Evolutionary conservation across 2,888 invertebrate genomes (phyloP), one percentile per base, ranked within the genome.

Genomic region (Pristionchus japonicus): DNA sequence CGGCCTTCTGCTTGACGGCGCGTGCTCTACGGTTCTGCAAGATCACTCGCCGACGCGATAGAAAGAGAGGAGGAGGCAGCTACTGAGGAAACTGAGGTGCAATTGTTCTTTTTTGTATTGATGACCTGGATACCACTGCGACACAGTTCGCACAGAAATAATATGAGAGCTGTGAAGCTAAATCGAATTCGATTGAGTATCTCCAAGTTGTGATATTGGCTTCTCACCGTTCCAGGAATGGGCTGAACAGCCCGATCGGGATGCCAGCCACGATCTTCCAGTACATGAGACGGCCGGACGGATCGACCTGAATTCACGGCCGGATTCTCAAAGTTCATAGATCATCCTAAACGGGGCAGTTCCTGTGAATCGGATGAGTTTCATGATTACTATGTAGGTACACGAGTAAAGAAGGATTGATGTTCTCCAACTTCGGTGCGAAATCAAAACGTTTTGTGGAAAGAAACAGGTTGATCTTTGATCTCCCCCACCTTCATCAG

Each of bases 241-340:
- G 77, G 20, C 43, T 43, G 13, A 23, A 11, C 43, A 77, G n/a
- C 27, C 77, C 77, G 47, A 77, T 43, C n/a, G 27, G 23, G 1
- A 77, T 43, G 9, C 27, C 23, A 11, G 43, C 43, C 1, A n/a
- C 13, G 9, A 77, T 47, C 27, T n/a, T 40, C 77, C 77, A 77
- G 77, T 43, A 77, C n/a, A 77, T n/a, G 43, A 77, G 47, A 47
- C n/a, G n/a, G 27, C 0, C 3, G 77, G 34, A 6, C 1, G 77
- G 77, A 17, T 77, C 77, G 43, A 77, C 27, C 77, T 77, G n/a
- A 13, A n/a, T n/a, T n/a, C n/a, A n/a, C n/a, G n/a, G n/a, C n/a
- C n/a, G n/a, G n/a, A n/a, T n/a, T n/a, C n/a, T n/a, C n/a, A n/a
- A n/a, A n/a, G n/a, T n/a, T n/a, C n/a, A n/a, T n/a, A n/a, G n/a